Base-by-base conservation (phyloP, 2,113 vertebrate species). In the Oophaga pumilio region DNA sequence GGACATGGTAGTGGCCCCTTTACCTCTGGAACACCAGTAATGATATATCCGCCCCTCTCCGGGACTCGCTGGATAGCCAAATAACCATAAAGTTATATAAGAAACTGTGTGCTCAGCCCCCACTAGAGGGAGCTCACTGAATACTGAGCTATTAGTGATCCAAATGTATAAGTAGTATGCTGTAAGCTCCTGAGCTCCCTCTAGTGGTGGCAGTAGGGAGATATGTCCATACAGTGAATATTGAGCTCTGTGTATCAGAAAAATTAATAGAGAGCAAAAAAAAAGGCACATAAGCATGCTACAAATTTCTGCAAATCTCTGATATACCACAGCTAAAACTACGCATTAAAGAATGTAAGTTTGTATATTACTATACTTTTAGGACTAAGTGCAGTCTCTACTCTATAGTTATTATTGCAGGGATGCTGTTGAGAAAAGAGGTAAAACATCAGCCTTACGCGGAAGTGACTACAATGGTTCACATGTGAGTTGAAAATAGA, bases 401-500 rank as follows among this genome's bases (percentile, higher is more conserved):
- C n/a, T 26, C 24, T 26, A 68, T 68, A 68, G 64, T 26, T 18
- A 76, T 50, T 76, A 50, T 24, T 59, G 77, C 56, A 62, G 24
- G 24, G 9, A 17, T 22, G 15, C 0, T 43, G 28, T 57, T 18
- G 20, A 22, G 20, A 0, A 83, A 83, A 26, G 81, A 26, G 81
- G 50, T 50, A 83, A 80, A 80, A 33, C 22, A 11, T 15, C 22
- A 28, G n/a, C 33, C 5, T 17, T 53, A 8, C 52, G n/a, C 62
- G 49, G 13, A 53, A 5, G 43, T 14, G 62, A 68, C 49, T 83
- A n/a, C 43, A 26, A 52, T 24, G 18, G 26, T 18, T 64, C 49
- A 83, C 81, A 69, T 53, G n/a, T n/a, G 8, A 15, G 28, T n/a
- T 83, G 69, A 52, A 68, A 68, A 83, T 83, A 69, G 49, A 83